Evolutionary conservation across 2,797 vertebrate species (phyloP).

Genomic region (Scolopax bukidnonensis): DNA sequence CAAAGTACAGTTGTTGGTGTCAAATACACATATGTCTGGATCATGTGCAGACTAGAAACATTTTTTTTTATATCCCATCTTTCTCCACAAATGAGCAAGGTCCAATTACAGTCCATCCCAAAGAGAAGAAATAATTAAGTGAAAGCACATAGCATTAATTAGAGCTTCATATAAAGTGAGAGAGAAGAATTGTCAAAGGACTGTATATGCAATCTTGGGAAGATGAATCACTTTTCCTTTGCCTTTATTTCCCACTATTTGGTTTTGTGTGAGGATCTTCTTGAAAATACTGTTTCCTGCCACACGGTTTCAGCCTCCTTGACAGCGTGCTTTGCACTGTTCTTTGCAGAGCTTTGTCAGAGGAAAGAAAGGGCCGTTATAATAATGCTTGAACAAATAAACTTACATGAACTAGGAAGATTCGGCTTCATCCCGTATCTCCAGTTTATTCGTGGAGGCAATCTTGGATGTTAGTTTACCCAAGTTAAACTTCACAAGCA

Average conservation of each 20-base stretch:
- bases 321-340: not conserved
- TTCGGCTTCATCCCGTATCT: not conserved
- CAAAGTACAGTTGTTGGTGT: not conserved
- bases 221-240: not conserved
- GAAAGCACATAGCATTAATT: not conserved
- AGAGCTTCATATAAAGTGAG: not conserved
- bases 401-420: not conserved
- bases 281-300: not conserved
- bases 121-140: constrained; percentile 4
- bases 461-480: not conserved
- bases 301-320: not conserved
- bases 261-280: not conserved
- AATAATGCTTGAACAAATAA: not conserved
- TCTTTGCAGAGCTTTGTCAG: not conserved
- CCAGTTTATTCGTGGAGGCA: not conserved
- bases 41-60: not conserved
- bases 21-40: not conserved
- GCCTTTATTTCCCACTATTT: constrained; percentile 6
- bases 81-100: not conserved
- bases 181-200: not conserved
- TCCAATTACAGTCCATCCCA: not conserved
- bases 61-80: not conserved
- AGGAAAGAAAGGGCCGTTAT: not conserved
- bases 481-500: not conserved
- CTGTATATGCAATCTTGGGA: not conserved